A percentile compares a stretch with the other conserved stretches of the same genome.
Evolutionary conservation across 2,113 vertebrate genomes (phyloP).

Genomic region (Paedocypris sp.): DNA sequence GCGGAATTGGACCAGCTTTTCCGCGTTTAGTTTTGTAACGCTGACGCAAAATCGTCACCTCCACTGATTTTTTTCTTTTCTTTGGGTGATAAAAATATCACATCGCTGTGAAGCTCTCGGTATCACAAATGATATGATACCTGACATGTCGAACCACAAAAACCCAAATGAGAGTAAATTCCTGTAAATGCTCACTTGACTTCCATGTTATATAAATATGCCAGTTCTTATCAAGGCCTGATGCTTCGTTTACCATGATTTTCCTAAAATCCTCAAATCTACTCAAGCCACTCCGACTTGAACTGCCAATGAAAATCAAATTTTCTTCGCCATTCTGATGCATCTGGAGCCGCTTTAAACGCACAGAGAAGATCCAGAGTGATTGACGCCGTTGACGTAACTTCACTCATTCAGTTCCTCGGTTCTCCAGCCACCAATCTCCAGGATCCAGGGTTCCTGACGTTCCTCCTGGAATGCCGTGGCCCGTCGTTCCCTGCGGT

Average conservation of each 20-base stretch:
- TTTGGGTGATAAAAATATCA: too few relatives aligned
- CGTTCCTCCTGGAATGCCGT: not conserved
- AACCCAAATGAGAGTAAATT: conserved; percentile 44
- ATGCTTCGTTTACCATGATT: conserved; percentile 8
- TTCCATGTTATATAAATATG: conserved; percentile 37
- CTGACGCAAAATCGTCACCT: not conserved
- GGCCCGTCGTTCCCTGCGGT: not conserved
- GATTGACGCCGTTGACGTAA: too few relatives aligned
- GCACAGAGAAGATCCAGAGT: too few relatives aligned
- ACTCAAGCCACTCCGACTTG: too few relatives aligned
- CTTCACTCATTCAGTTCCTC: conserved; percentile 44
- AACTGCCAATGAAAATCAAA: too few relatives aligned
- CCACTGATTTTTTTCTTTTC: not conserved
- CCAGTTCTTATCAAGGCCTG: conserved; percentile 26
- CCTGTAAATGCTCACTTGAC: conserved; percentile 51
- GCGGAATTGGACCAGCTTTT: too few relatives aligned
- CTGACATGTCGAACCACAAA: conserved; percentile 34
- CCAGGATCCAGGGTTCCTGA: conserved; percentile 4
- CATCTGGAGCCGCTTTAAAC: too few relatives aligned
- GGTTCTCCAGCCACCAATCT: too few relatives aligned
- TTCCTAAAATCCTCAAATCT: conserved; percentile 18
- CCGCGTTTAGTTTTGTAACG: too few relatives aligned
- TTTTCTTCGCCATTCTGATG: too few relatives aligned
- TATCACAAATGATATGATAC: conserved; percentile 55
- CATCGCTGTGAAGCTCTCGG: conserved; percentile 35